Base-by-base conservation (phyloP, 2,888 invertebrate genomes). In the Chrysodeixis includens region DNA sequence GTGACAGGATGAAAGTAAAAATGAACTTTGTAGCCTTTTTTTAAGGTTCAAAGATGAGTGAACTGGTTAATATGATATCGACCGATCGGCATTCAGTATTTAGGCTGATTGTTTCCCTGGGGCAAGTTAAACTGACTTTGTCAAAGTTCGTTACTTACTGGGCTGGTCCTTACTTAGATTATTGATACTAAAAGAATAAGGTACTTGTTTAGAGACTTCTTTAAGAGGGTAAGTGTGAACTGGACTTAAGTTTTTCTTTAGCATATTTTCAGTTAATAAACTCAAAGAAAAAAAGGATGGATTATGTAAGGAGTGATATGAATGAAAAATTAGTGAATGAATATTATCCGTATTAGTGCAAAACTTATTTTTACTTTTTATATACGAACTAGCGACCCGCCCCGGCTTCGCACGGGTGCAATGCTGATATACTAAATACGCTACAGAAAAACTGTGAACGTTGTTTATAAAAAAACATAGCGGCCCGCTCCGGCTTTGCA, bases 91-190 rank as follows among this genome's bases (percentile, higher is more conserved):
- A 78, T 83, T 71, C 67, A 76, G 64, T 77, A 81, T 82, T 81
- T 75, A 82, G 71, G 76, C 65, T 82, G 75, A 84, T 84, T 84
- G 75, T 81, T 59, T 81, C 79, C 78, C 79, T 58, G 12, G 74
- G 73, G 78, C 51, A 64, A 76, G 65, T 74, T 72, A 53, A 62
- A 69, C 62, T 52, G 63, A 71, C 56, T 75, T 74, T 55, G 76
- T 62, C 64, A 54, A 82, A 80, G 79, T 79, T 74, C 44, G 55
- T 77, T 72, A 72, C 59, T 76, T 74, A 59, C 58, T 79, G 62
- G 44, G 44, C 44, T 30, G 30, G 35, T 40, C 51, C 26, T 56
- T 64, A 71, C 67, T 74, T 66, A 58, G 22, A 81, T 66, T 75
- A 75, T 75, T 69, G 75, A 74, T 74, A 74, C 69, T 76, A 54